Evolutionary conservation across 2,113 vertebrate species (phyloP), one percentile per base, ranked within the genome.

Genomic region (Forbesichthys papilliferus): DNA sequence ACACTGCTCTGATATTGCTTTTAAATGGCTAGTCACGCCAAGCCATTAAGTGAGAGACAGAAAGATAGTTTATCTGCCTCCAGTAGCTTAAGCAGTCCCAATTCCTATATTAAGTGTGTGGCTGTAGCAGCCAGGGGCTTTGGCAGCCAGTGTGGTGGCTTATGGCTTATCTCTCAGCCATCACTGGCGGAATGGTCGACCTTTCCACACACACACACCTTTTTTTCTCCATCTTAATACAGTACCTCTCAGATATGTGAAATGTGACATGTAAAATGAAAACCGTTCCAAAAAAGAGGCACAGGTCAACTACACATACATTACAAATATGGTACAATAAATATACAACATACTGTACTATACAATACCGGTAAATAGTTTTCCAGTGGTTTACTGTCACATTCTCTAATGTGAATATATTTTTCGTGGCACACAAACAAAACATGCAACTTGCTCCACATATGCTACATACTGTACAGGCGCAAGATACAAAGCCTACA

Each of bases 121-220:
- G 54, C 46, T 60, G 10, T 71, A 33, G n/a, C 18, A 75, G 52
- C 69, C 77, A 66, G 58, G 73, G 48, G 58, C 61, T 74, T 79
- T 82, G 71, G 71, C 77, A 55, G 61, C 66, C 56, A 54, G 46
- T 74, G 46, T 52, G 12, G 55, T 65, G 66, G 61, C 61, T 80
- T 48, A 54, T 61, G 63, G 77, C 61, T 77, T 69, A 61, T 86
- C 75, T 74, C 67, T 75, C 69, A 68, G 73, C 56, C 49, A 53
- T 27, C 34, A 71, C 71, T 84, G 70, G 71, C 64, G 81, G 68
- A 60, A 62, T 56, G 33, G 55, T 27, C 27, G 27, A 73, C 66
- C 67, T 71, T 69, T 84, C 60, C 79, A 18, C 66, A 82, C 69
- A 74, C 59, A 62, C 12, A 49, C n/a, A 66, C 59, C 27, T 65